Base-by-base conservation (phyloP, 2,888 invertebrate genomes). In the Drosophila aldrichi region DNA sequence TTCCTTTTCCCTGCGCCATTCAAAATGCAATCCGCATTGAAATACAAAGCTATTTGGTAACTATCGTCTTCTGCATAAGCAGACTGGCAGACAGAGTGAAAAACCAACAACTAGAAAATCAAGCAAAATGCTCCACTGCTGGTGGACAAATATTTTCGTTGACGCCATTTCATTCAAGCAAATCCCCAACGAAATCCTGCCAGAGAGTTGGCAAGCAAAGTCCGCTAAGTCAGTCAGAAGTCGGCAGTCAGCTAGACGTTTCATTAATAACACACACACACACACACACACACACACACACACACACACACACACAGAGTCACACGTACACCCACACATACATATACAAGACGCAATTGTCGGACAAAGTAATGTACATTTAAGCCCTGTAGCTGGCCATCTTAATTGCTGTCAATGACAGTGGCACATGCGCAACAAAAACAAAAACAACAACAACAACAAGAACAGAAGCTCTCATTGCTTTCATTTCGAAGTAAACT, bases 171-270 rank as follows among this genome's bases (percentile, higher is more conserved):
- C 70, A 83, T 87, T 83, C 69, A 68, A 71, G 56, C 65, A 83
- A 89, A 84, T 87, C 89, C 82, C 56, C 72, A 63, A 59, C 67
- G 40, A 84, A 89, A 81, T 84, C 87, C 89, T 34, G 32, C 64
- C 57, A 73, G n/a, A n/a, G n/a, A n/a, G 67, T 69, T 66, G 69
- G 61, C 63, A 74, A 48, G 62, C 60, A 83, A 74, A 83, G 76
- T 74, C 84, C 65, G 69, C 63, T 73, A 77, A 81, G 84, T 83
- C 74, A 87, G 81, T 79, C 69, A 36, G 49, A 57, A 73, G 63
- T 72, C 78, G 64, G 64, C 63, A 51, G 52, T 55, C 58, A 20
- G 56, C 60, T 51, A 72, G 69, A 74, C 65, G 71, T 65, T 79
- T 87, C 85, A 89, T 88, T 85, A 89, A 87, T 79, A 89, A 22